Conservation (phyloP, 1,140 invertebrate genomes). For the Aplysia californica region DNA sequence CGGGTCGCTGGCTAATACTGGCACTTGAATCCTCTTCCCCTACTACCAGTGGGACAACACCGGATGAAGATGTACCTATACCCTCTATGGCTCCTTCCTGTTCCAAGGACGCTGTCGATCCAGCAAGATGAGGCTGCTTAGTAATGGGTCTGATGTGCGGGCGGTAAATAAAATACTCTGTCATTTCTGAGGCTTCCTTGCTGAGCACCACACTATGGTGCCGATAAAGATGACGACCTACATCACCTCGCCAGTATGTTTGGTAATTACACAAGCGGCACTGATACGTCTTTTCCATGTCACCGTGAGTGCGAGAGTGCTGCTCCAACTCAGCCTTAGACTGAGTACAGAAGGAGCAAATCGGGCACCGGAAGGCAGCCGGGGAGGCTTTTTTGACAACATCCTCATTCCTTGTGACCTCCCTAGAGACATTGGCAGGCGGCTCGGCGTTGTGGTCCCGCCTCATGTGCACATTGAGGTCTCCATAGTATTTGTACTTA, state of each 20-base stretch:
- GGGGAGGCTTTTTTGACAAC: conserved; percentile 53
- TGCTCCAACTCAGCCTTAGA: conserved; percentile 60
- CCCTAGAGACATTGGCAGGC: conserved; percentile 18
- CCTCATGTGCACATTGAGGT: conserved; percentile 64
- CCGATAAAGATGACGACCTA: conserved; percentile 67
- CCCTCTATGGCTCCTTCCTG: too few relatives aligned
- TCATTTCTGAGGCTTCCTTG: conserved; percentile 11
- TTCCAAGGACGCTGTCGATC: too few relatives aligned
- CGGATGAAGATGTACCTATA: too few relatives aligned
- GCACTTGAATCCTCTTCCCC: too few relatives aligned
- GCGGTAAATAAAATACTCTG: conserved; percentile 15
- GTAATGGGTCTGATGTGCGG: conserved; percentile 18
- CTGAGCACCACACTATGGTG: conserved; percentile 52
- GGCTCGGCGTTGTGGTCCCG: conserved; percentile 58
- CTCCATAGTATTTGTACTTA: conserved; percentile 68
- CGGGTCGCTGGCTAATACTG: too few relatives aligned
- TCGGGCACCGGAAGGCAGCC: conserved; percentile 55
- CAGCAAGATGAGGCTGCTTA: conserved; percentile 1
- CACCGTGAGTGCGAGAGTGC: conserved; percentile 53
- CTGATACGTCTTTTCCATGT: conserved; percentile 60
- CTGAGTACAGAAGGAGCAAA: conserved; percentile 52
- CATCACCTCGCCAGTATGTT: conserved; percentile 68
- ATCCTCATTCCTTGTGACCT: background rate
- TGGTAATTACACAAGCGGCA: conserved; percentile 64
- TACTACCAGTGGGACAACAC: too few relatives aligned